phyloP scores from a whole-genome alignment of 2,113 vertebrate species.

The Megalops atlanticus region DNA sequence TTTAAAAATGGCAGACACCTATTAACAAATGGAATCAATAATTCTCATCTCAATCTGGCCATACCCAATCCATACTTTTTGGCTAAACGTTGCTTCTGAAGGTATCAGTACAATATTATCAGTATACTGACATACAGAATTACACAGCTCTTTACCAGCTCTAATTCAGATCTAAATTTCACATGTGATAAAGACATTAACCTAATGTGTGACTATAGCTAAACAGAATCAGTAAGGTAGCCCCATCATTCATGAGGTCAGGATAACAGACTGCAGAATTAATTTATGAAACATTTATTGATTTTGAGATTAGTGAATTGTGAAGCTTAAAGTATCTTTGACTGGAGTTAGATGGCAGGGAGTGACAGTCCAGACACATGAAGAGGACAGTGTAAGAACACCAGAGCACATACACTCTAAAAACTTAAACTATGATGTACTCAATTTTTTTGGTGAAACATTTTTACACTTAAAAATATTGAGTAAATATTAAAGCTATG shows the following conservation, averaged over 20 bases:
- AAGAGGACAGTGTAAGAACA: background rate
- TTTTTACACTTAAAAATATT: too few relatives aligned
- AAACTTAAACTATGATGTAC: too few relatives aligned
- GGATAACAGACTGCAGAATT: constrained; percentile 14
- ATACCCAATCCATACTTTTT: too few relatives aligned
- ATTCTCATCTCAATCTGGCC: too few relatives aligned
- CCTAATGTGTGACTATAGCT: background rate
- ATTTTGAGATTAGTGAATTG: constrained; percentile 29
- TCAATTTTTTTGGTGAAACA: too few relatives aligned
- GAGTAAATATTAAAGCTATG: too few relatives aligned
- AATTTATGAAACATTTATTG: constrained; percentile 32
- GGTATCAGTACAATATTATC: too few relatives aligned
- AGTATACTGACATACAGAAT: background rate
- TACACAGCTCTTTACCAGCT: background rate
- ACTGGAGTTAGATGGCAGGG: background rate
- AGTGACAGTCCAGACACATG: background rate
- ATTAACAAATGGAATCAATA: too few relatives aligned
- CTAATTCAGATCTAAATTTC: background rate
- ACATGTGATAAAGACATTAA: background rate
- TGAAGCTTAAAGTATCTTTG: constrained; percentile 17
- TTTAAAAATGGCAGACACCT: too few relatives aligned
- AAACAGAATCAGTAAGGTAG: background rate
- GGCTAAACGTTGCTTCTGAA: too few relatives aligned
- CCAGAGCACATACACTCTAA: too few relatives aligned
- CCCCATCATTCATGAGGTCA: background rate